A percentile compares a stretch with the other conserved stretches of the same genome.
These are phyloP conservation scores for Palythoa heliodiscus DNA, from an alignment of 92 coral and sea anemone species.

Conservation along the genomic window DNA sequence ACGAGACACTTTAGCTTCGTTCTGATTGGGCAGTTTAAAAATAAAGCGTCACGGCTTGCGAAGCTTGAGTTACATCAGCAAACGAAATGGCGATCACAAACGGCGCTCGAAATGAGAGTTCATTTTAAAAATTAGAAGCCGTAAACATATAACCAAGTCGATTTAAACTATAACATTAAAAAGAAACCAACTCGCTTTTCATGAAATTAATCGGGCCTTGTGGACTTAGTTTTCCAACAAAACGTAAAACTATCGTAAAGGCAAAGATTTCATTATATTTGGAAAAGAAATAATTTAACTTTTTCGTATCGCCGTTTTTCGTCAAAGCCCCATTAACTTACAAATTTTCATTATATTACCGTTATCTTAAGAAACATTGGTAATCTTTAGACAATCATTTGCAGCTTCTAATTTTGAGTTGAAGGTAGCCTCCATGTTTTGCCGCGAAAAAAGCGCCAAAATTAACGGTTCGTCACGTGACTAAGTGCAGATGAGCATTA, in stretches of 20 bases:
- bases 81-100: neutral
- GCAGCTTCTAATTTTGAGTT: constrained; percentile 15
- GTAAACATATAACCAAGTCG: neutral
- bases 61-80: neutral
- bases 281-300: neutral
- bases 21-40: constrained; percentile 9
- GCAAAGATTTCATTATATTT: neutral
- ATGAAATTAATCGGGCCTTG: constrained; percentile 5
- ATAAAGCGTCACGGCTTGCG: neutral
- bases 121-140: constrained; percentile 4
- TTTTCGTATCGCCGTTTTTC: neutral
- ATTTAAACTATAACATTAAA: neutral
- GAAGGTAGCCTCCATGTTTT: neutral
- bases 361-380: neutral
- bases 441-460: constrained; percentile 16
- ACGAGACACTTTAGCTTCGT: neutral
- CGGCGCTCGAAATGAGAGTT: neutral
- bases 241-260: neutral
- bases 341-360: neutral
- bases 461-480: constrained; percentile 27
- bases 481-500: neutral
- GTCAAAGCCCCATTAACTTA: neutral
- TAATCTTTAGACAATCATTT: neutral
- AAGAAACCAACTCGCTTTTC: neutral
- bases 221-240: neutral